Percentiles rank a stretch among this genome's conserved stretches.
phyloP scores from a whole-genome alignment of 2,888 invertebrate species.

The Xestia sexstrigata region DNA sequence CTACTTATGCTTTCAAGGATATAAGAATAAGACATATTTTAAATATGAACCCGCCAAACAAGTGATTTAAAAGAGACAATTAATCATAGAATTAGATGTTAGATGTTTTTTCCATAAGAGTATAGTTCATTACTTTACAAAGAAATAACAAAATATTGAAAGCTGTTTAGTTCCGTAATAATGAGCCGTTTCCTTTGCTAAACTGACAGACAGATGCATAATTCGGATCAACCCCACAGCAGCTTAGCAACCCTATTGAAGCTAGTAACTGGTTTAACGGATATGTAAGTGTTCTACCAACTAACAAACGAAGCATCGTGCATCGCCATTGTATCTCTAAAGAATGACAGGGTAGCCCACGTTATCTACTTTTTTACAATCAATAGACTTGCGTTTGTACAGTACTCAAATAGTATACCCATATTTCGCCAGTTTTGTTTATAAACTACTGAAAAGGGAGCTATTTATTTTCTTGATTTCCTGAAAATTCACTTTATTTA shows the following conservation, averaged over 20 bases:
- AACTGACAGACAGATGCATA: not conserved
- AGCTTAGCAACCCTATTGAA: not conserved
- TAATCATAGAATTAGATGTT: no score
- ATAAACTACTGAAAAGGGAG: not conserved
- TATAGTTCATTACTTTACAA: no score
- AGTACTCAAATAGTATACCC: no score
- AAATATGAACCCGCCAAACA: not conserved
- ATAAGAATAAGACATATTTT: not conserved
- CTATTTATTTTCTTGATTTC: not conserved
- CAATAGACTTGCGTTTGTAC: not conserved
- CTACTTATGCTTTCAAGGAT: not conserved
- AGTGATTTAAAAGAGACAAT: not conserved
- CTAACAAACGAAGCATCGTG: no score
- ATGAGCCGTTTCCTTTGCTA: not conserved
- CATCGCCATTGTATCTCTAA: not conserved
- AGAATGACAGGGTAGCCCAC: not conserved
- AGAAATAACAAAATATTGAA: not conserved
- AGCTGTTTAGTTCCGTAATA: no score
- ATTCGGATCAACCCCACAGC: not conserved
- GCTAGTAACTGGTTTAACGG: conserved; percentile 4
- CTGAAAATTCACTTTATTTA: not conserved
- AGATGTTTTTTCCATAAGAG: no score
- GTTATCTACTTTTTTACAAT: no score
- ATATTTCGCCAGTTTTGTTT: not conserved
- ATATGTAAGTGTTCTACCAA: not conserved